A percentile compares a stretch with the other conserved stretches of the same genome.
These are phyloP conservation scores for Tetragnatha montana DNA, from an alignment of 2,888 invertebrate genomes.

Conservation along the genomic window DNA sequence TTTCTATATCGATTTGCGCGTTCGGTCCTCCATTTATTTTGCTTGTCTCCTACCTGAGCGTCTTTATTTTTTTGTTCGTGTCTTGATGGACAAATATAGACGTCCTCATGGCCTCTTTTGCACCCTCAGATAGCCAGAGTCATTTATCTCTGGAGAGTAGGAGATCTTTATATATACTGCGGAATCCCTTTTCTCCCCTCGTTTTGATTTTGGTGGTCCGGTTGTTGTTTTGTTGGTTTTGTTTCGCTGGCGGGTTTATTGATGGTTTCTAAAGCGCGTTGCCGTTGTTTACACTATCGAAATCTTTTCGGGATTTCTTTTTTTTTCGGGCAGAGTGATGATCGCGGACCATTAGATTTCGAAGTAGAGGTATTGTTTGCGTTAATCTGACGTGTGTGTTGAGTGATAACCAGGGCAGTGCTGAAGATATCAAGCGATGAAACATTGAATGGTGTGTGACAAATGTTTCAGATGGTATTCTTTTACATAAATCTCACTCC, in stretches of 20 bases:
- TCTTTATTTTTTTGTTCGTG: slow-evolving; percentile 36
- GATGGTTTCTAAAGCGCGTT: slow-evolving; percentile 21
- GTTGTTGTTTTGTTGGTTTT: slow-evolving; percentile 2
- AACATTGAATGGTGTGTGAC: not conserved
- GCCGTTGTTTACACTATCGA: slow-evolving; percentile 18
- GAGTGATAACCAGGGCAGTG: not conserved
- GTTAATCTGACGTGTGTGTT: not conserved
- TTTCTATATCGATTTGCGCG: slow-evolving; percentile 68
- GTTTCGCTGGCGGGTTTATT: slow-evolving; percentile 34
- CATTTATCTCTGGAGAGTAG: slow-evolving; percentile 56
- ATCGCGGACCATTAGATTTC: not conserved
- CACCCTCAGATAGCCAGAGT: slow-evolving; percentile 57
- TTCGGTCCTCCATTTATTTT: slow-evolving; percentile 68
- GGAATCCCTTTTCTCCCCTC: not conserved
- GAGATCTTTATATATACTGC: slow-evolving; percentile 57
- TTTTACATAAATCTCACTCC: too few species aligned
- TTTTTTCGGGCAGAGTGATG: not conserved
- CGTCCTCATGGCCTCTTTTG: slow-evolving; percentile 57
- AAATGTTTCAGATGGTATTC: too few species aligned
- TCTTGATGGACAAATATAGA: slow-evolving; percentile 64
- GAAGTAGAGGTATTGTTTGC: not conserved
- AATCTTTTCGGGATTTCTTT: not conserved
- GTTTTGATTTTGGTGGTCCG: not conserved
- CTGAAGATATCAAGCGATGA: not conserved
- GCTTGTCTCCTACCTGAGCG: slow-evolving; percentile 65